A percentile compares a stretch with the other conserved stretches of the same genome.
Evolutionary conservation across 2,888 invertebrate species (phyloP).

Genomic region (Chymomyza fuscimana): DNA sequence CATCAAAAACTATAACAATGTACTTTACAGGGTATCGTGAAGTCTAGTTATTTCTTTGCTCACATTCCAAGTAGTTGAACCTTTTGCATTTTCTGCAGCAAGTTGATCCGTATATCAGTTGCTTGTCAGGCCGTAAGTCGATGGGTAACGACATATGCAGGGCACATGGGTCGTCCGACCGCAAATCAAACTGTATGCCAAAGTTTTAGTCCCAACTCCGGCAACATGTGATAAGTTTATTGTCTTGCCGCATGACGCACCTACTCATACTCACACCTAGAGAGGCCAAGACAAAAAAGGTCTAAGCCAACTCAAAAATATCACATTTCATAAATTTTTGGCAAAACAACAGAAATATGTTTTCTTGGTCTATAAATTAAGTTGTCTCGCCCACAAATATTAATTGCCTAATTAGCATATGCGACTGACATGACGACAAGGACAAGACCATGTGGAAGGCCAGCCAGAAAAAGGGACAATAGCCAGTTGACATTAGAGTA

Average conservation of each 20-base stretch:
- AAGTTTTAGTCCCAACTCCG: conserved; percentile 49
- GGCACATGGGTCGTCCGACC: conserved; percentile 40
- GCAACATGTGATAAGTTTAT: conserved; percentile 74
- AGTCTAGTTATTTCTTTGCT: neutral
- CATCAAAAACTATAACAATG: no score
- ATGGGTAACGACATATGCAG: conserved; percentile 42
- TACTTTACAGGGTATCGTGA: neutral
- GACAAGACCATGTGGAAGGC: conserved; percentile 22
- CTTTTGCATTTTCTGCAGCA: conserved; percentile 5
- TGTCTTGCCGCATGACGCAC: conserved; percentile 66
- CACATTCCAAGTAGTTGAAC: neutral
- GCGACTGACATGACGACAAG: conserved; percentile 70
- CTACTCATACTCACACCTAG: conserved; percentile 10
- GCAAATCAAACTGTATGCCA: conserved; percentile 68
- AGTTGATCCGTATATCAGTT: conserved; percentile 74
- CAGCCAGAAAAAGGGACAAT: conserved; percentile 11
- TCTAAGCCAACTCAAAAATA: conserved; percentile 41
- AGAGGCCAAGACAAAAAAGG: conserved; percentile 37
- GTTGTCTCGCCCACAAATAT: conserved; percentile 78
- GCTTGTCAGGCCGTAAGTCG: conserved; percentile 63
- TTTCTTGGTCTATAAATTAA: conserved; percentile 72
- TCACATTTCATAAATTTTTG: conserved; percentile 53
- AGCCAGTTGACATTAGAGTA: conserved; percentile 29
- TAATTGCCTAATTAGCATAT: conserved; percentile 81
- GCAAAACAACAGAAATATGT: conserved; percentile 51